These are phyloP conservation scores for Lutraria lutraria DNA, from an alignment of 2,888 invertebrate genomes.

Conservation along the genomic window DNA sequence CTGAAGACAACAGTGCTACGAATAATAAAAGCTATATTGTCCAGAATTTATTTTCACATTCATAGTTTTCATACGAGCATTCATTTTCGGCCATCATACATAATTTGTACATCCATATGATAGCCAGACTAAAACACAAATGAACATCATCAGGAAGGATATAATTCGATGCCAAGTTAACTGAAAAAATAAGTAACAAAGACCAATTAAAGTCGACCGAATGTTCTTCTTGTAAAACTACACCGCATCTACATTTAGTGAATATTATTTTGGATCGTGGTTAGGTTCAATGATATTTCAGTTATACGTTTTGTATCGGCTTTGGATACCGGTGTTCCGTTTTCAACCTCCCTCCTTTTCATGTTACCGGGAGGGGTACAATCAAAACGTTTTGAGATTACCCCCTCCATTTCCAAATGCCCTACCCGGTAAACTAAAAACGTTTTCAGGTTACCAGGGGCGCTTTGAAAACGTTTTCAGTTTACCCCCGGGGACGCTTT, in stretches of 20 bases:
- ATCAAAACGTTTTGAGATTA: too few species aligned
- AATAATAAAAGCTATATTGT: slow-evolving; percentile 39
- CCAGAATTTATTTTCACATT: slow-evolving; percentile 48
- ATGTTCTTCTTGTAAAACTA: background rate
- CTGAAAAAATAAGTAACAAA: slow-evolving; percentile 35
- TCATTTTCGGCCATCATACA: slow-evolving; percentile 47
- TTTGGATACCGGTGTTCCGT: too few species aligned
- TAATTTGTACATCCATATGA: slow-evolving; percentile 66
- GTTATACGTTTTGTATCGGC: too few species aligned
- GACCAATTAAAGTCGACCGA: background rate
- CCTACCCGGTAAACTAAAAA: too few species aligned
- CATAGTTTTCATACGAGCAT: slow-evolving; percentile 53
- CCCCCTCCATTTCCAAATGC: too few species aligned
- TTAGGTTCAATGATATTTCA: too few species aligned
- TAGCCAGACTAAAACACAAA: slow-evolving; percentile 53
- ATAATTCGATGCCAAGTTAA: slow-evolving; percentile 56
- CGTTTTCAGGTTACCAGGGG: too few species aligned
- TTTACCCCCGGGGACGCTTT: too few species aligned
- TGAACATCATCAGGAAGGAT: slow-evolving; percentile 59
- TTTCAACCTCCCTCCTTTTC: too few species aligned
- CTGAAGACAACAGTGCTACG: slow-evolving; percentile 44
- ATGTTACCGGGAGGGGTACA: too few species aligned
- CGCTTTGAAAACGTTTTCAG: too few species aligned
- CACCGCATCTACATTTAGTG: background rate
- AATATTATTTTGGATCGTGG: too few species aligned